Base-by-base conservation (phyloP, 2,797 vertebrate species). In the Gobionotothen gibberifrons region DNA sequence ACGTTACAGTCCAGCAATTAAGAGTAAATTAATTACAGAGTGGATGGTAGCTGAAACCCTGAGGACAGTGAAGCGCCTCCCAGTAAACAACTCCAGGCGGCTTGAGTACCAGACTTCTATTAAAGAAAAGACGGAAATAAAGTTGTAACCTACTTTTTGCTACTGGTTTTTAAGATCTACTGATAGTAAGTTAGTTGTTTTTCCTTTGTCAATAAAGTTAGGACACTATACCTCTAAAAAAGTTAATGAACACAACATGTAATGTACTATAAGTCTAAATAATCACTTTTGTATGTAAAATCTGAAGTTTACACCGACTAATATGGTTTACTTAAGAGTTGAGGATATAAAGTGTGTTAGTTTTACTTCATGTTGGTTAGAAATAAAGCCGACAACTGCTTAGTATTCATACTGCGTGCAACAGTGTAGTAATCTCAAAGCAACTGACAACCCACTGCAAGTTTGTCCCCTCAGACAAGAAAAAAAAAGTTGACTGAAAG, bases 11-110 rank as follows among this genome's bases (percentile, higher is more conserved):
- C 85, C 91, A 87, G 94, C 95, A 94, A 96, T 97, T 96, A 96
- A 95, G 95, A 93, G 90, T 90, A 93, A 91, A 96, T 96, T 96
- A 96, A 97, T 96, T 94, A 96, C 95, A 96, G 94, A 96, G 87
- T 84, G 82, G 76, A 85, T 91, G 88, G 77, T 90, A 93, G 90
- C 89, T 90, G 89, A 89, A 94, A 93, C 81, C 87, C 84, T 64
- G 78, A 82, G 85, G 85, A 82, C 54, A 79, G 69, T 69, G 67
- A 46, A 76, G 81, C 29, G 56, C 71, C 71, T 89, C 64, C 64
- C 76, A 80, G 85, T 90, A 91, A 94, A 93, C 89, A 92, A 91
- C 77, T 57, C 63, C 70, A 76, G 60, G 80, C 71, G 73, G 61
- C 29, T 52, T 46, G 44, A 74, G 48, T 5, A 66, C 40, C 69